A percentile compares a stretch with the other conserved stretches of the same genome.
These are phyloP conservation scores for Dynastes grantii DNA, from an alignment of 2,888 invertebrate genomes.

Conservation along the genomic window DNA sequence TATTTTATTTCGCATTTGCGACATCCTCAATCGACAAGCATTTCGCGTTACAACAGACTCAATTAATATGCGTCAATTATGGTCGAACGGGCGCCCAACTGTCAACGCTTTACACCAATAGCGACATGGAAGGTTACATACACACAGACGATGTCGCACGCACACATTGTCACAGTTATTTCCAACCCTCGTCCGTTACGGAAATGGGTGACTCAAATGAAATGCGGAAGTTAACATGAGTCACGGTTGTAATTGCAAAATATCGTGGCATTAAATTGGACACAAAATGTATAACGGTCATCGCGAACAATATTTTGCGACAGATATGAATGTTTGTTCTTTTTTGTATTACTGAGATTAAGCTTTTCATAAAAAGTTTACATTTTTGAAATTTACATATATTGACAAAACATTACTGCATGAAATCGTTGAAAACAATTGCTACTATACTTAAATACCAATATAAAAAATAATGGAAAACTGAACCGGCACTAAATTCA, in stretches of 20 bases:
- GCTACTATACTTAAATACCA: neutral
- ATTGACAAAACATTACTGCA: neutral
- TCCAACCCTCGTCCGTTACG: conserved; percentile 30
- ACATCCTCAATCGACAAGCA: conserved; percentile 19
- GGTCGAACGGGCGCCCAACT: conserved; percentile 46
- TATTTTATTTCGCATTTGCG: conserved; percentile 26
- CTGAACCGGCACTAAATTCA: neutral
- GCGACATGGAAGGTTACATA: conserved; percentile 37
- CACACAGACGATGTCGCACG: neutral
- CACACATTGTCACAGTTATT: conserved; percentile 41
- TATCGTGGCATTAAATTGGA: conserved; percentile 34
- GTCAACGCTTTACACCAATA: conserved; percentile 42
- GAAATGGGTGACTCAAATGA: conserved; percentile 43
- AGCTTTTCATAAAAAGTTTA: neutral
- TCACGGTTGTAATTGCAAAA: conserved; percentile 48
- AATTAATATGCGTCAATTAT: conserved; percentile 49
- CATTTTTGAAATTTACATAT: neutral
- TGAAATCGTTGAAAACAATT: neutral
- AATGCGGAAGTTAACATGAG: conserved; percentile 47
- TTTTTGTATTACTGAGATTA: neutral
- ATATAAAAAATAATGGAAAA: neutral
- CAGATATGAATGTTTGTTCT: neutral
- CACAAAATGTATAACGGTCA: conserved; percentile 18
- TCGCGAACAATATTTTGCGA: conserved; percentile 11
- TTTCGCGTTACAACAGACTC: conserved; percentile 24